Conservation (phyloP, 1,140 invertebrate genomes). For the Augochlora pura region DNA sequence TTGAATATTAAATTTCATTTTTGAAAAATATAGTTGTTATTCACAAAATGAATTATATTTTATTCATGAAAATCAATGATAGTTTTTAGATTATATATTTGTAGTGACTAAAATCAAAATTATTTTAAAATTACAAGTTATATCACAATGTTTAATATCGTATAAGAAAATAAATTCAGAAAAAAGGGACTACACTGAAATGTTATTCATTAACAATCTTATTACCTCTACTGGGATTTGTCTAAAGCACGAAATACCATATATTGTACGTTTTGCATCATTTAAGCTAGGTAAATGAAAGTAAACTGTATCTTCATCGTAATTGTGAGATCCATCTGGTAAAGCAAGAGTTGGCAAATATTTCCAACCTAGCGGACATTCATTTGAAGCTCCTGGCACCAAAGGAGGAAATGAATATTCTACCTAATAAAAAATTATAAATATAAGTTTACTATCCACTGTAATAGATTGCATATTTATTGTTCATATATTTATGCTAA, state of each 20-base stretch:
- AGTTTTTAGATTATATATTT: neutral
- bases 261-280: constrained; percentile 92
- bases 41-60: neutral
- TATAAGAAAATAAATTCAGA: neutral
- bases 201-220: neutral
- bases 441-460: neutral
- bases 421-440: constrained; percentile 83
- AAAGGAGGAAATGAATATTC: constrained; percentile 98
- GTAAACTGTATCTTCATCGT: constrained; percentile 96
- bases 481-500: neutral
- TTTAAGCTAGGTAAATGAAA: constrained; percentile 96
- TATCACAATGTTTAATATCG: neutral
- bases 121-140: neutral
- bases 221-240: constrained; percentile 97
- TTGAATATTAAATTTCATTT: too few species aligned
- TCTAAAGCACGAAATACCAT: constrained; percentile 98
- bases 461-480: neutral
- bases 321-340: constrained; percentile 99
- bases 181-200: neutral
- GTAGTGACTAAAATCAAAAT: neutral
- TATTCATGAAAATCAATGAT: neutral
- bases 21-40: too few species aligned
- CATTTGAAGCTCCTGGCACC: constrained; percentile 87
- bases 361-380: constrained; percentile 95
- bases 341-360: constrained; percentile 96